These are phyloP conservation scores for Andrena cerasifolii DNA, from an alignment of 1,140 invertebrate species.

Conservation along the genomic window DNA sequence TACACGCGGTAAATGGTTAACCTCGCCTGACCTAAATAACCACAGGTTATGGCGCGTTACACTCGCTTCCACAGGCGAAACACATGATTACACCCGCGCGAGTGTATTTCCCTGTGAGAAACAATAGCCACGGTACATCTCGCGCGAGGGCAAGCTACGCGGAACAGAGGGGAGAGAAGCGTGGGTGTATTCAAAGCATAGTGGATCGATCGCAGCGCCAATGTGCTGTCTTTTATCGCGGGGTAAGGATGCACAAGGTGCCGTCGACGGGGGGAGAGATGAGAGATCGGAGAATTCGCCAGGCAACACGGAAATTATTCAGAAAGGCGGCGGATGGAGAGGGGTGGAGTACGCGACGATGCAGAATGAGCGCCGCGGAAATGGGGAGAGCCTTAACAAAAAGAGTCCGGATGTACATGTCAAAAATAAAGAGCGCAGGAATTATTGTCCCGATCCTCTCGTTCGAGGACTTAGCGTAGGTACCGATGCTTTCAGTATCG, in stretches of 20 bases:
- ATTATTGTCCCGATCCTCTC: slow-evolving; percentile 23
- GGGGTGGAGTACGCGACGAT: neutral
- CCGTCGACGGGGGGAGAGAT: neutral
- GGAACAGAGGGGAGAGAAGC: neutral
- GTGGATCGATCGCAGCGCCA: neutral
- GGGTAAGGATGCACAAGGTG: neutral
- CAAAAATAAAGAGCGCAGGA: neutral
- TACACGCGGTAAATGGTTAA: no score
- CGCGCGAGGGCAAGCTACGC: no score
- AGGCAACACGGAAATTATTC: slow-evolving; percentile 2
- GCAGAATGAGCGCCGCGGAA: neutral
- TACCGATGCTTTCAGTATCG: neutral
- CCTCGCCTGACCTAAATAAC: no score
- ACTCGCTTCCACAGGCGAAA: no score
- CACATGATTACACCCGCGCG: no score
- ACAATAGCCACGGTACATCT: no score
- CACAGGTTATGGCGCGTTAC: no score
- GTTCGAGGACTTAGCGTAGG: neutral
- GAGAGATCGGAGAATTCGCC: neutral
- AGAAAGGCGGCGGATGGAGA: neutral
- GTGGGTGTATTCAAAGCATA: neutral
- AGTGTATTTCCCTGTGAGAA: no score
- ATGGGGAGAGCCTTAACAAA: neutral
- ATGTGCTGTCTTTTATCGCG: neutral
- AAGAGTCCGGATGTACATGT: neutral